A percentile compares a stretch with the other conserved stretches of the same genome.
These are phyloP conservation scores for Psilopsiagon aurifrons DNA, from an alignment of 2,113 vertebrate genomes.

Conservation along the genomic window DNA sequence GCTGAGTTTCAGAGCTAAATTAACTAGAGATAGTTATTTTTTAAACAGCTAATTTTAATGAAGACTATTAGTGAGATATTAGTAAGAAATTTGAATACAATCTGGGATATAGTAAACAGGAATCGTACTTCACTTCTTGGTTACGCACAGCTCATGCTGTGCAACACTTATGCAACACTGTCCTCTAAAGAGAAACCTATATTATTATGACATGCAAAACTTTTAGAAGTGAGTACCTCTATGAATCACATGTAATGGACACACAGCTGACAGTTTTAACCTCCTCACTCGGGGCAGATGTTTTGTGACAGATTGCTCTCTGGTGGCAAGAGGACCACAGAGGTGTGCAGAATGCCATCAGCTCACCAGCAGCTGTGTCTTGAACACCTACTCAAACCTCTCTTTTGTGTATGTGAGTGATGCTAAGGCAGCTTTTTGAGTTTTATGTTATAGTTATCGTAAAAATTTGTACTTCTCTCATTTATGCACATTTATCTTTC, in stretches of 20 bases:
- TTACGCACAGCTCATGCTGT: not conserved
- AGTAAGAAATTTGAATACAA: not conserved
- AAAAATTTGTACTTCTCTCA: not conserved
- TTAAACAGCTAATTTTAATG: not conserved
- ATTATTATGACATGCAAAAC: not conserved
- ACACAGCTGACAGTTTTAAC: not conserved
- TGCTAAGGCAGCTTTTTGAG: not conserved
- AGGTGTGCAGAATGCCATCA: not conserved
- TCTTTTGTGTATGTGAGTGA: not conserved
- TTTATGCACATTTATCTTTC: not conserved
- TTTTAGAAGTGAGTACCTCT: not conserved
- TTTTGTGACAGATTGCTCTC: not conserved
- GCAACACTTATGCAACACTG: not conserved
- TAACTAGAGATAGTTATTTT: not conserved
- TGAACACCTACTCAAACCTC: not conserved
- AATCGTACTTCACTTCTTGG: not conserved
- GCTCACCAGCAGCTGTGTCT: constrained; percentile 6
- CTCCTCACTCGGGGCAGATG: constrained; percentile 38
- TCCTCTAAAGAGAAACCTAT: not conserved
- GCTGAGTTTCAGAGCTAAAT: not conserved
- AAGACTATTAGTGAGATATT: not conserved
- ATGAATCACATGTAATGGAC: not conserved
- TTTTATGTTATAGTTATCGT: not conserved
- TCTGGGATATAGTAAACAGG: not conserved
- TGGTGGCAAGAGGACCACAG: not conserved